Evolutionary conservation across 2,888 invertebrate genomes (phyloP).

Genomic region (Flexamia atlantica): DNA sequence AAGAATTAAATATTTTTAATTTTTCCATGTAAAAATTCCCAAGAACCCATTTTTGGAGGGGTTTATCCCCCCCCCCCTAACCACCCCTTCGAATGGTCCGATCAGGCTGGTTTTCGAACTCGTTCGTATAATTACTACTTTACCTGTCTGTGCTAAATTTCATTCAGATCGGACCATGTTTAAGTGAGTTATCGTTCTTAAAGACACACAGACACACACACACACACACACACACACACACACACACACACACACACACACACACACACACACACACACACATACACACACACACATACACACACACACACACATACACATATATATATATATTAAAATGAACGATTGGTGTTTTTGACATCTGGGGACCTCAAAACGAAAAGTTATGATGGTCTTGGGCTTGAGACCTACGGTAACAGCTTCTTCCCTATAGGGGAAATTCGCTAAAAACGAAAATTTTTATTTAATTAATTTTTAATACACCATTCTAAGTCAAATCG

Average conservation of each 20-base stretch:
- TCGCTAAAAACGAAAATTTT: no score
- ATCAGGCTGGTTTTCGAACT: neutral
- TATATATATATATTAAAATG: neutral
- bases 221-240: slow-evolving; percentile 32
- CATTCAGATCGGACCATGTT: neutral
- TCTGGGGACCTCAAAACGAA: neutral
- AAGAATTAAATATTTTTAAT: neutral
- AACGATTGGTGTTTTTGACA: neutral
- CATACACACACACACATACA: neutral
- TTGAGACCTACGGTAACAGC: no score
- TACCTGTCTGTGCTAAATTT: neutral
- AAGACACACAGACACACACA: neutral
- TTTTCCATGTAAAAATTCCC: neutral
- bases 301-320: slow-evolving; percentile 14
- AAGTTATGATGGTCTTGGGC: neutral
- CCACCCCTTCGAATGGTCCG: neutral
- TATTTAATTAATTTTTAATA: no score
- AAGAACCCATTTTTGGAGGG: neutral
- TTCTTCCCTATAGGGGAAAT: no score
- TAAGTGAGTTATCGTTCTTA: neutral
- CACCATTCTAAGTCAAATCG: no score
- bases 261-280: slow-evolving; percentile 1
- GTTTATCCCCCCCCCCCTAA: no score
- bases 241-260: slow-evolving; percentile 31
- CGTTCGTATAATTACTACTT: neutral